Evolutionary conservation across 2,888 invertebrate genomes (phyloP).

Genomic region (Myopa testacea): DNA sequence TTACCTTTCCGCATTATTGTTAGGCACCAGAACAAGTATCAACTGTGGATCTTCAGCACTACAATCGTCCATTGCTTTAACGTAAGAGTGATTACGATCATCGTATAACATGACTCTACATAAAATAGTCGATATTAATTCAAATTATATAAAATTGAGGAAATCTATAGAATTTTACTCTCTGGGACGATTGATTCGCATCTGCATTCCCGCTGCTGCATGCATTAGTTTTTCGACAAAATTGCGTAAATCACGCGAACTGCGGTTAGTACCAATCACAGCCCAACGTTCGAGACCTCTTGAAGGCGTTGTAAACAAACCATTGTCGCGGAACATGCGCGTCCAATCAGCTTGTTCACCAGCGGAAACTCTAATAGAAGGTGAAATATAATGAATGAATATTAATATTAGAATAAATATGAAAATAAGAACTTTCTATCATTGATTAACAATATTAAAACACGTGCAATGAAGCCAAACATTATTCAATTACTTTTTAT

Average conservation of each 20-base stretch:
- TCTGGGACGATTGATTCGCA: conserved; percentile 66
- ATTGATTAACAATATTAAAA: not conserved
- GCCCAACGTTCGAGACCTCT: conserved; percentile 67
- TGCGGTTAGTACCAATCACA: conserved; percentile 61
- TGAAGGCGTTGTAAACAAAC: conserved; percentile 67
- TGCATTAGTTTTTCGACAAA: conserved; percentile 61
- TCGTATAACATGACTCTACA: conserved; percentile 65
- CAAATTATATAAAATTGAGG: not conserved
- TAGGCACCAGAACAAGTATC: conserved; percentile 77
- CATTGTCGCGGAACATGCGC: conserved; percentile 71
- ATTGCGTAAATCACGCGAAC: conserved; percentile 55
- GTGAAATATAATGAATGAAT: not conserved
- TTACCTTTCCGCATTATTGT: conserved; percentile 77
- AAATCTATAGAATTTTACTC: conserved; percentile 51
- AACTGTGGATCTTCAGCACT: conserved; percentile 73
- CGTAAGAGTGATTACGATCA: conserved; percentile 74
- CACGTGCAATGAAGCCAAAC: not conserved
- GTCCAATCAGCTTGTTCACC: conserved; percentile 84
- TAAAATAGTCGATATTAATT: conserved; percentile 25
- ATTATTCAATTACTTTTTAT: conserved; percentile 53
- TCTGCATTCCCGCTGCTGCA: conserved; percentile 69
- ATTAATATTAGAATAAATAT: too few relatives aligned
- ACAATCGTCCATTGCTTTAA: conserved; percentile 73
- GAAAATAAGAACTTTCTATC: not conserved
- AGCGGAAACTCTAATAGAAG: conserved; percentile 56